Base-by-base conservation (phyloP, 1,140 invertebrate genomes). In the Megalonaias nervosa region DNA sequence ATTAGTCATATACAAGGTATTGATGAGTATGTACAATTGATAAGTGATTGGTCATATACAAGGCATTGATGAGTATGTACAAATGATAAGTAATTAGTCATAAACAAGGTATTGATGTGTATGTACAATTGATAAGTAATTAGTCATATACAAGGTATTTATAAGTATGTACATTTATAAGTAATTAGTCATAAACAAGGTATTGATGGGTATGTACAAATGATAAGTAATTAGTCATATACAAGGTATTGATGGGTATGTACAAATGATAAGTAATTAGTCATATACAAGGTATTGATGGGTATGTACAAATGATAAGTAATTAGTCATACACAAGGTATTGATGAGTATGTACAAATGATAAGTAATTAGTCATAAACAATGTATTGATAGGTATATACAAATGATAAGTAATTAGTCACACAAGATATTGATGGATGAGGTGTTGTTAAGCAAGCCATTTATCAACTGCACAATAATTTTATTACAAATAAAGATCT, bases 231-330 rank as follows among this genome's bases (percentile, higher is more conserved):
- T 48, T 48, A 11, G 38, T 9, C 38, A 48, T 11, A 48, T 13
- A 66, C 23, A 14, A n/a, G n/a, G n/a, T 86, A 14, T 78, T 90
- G 16, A 73, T 86, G 69, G 86, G 89, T 90, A 83, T 76, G 80
- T 71, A 16, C 48, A 66, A 21, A 65, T n/a, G 38, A 48, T 48
- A 48, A 48, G 38, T 48, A 48, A 48, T 48, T 48, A 11, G 38
- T 9, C 38, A 48, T 11, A 48, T 13, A 66, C 23, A 14, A n/a
- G n/a, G n/a, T 86, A 14, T 78, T 90, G 16, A 73, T 86, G 69
- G 86, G 89, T 90, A 83, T 76, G 80, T 71, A 16, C 48, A 66
- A 21, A 65, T n/a, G 38, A 48, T 48, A 48, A 48, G 38, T 48
- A 48, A 48, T 48, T 48, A 11, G 38, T 9, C 38, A 48, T 11